A percentile compares a stretch with the other conserved stretches of the same genome.
Conservation (phyloP, 2,888 invertebrate species). For the Hyalella azteca region DNA sequence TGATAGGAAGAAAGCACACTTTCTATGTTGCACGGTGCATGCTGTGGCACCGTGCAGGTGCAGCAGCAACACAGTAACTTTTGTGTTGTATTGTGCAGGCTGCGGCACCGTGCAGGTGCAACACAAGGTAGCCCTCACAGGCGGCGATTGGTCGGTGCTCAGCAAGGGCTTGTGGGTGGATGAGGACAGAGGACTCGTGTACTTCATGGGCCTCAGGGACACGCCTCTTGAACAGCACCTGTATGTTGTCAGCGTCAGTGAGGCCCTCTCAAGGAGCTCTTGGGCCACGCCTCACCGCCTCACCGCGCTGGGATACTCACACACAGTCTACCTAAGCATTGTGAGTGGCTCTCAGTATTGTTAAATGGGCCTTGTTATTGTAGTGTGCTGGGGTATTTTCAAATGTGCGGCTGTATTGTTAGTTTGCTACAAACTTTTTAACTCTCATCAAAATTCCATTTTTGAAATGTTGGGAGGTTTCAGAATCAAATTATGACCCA, state of each 20-base stretch:
- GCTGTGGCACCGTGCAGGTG: neutral
- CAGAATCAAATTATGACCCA: too few species aligned
- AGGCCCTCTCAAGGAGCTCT: neutral
- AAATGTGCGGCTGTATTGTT: neutral
- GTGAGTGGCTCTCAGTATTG: constrained; percentile 65
- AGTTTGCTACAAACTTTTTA: too few species aligned
- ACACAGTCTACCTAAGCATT: constrained; percentile 80
- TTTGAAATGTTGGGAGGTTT: too few species aligned
- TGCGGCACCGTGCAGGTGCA: constrained; percentile 50
- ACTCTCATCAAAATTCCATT: too few species aligned
- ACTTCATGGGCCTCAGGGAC: constrained; percentile 89
- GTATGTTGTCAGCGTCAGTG: constrained; percentile 74
- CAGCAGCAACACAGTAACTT: neutral
- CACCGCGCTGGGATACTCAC: constrained; percentile 84
- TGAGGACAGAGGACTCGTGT: constrained; percentile 76
- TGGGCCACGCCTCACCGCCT: constrained; percentile 73
- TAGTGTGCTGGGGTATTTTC: neutral
- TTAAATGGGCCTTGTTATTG: neutral
- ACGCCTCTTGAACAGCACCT: constrained; percentile 91
- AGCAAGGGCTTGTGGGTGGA: constrained; percentile 89
- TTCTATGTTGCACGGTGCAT: too few species aligned
- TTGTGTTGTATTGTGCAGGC: constrained; percentile 29
- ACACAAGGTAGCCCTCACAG: constrained; percentile 73
- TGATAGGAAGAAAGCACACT: too few species aligned
- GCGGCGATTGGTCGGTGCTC: constrained; percentile 93